These are phyloP conservation scores for Nemotelus nigrinus DNA, from an alignment of 2,888 invertebrate species.

Conservation along the genomic window DNA sequence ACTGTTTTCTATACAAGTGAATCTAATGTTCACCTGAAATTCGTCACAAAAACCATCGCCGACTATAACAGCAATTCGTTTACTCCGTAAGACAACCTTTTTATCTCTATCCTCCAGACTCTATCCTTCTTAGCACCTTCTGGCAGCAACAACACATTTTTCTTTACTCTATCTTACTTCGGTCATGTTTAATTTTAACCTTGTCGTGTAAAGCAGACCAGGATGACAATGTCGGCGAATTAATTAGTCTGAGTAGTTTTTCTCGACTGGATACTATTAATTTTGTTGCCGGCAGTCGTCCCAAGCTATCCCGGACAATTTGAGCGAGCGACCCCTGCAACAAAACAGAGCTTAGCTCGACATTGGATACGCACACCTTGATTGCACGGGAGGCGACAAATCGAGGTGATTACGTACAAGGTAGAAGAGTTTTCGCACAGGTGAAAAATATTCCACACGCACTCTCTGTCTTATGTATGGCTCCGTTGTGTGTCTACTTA, in stretches of 20 bases:
- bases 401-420: not conserved
- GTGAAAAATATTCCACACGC: conserved; percentile 3
- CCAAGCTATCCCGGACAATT: not conserved
- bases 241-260: conserved; percentile 39
- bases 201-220: conserved; percentile 19
- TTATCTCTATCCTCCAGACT: not conserved
- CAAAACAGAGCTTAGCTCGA: not conserved
- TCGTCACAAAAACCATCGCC: too few species aligned
- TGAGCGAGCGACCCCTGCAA: not conserved
- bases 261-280: conserved; percentile 34
- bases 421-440: not conserved
- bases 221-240: conserved; percentile 38
- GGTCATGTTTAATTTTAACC: conserved; percentile 29
- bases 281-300: not conserved
- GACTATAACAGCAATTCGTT: too few species aligned
- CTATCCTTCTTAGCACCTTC: conserved; percentile 1
- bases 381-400: not conserved
- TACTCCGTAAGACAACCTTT: not conserved
- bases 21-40: too few species aligned
- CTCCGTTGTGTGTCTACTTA: not conserved
- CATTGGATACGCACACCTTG: not conserved
- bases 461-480: not conserved
- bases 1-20: too few species aligned
- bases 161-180: not conserved
- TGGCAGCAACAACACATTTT: not conserved